Conservation (phyloP, 2,888 invertebrate species). For the Plutella xylostella region DNA sequence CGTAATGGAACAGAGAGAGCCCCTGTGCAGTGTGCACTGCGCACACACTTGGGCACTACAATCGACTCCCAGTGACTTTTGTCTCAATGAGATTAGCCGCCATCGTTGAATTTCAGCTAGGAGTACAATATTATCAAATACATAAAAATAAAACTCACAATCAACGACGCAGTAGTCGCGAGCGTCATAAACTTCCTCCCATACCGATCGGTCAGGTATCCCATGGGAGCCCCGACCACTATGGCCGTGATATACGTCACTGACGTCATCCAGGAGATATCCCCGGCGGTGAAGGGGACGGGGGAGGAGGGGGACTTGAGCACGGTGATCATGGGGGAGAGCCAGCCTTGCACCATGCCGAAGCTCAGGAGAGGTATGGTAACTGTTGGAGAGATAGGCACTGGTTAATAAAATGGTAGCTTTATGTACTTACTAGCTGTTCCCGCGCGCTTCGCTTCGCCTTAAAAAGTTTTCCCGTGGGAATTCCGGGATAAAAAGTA, state of each 20-base stretch:
- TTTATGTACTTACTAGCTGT: no score
- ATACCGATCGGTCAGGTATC: slow-evolving; percentile 49
- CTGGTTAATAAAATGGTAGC: no score
- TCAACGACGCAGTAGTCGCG: slow-evolving; percentile 45
- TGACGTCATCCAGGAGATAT: slow-evolving; percentile 56
- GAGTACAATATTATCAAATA: no score
- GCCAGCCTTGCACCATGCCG: slow-evolving; percentile 61
- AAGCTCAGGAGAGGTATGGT: slow-evolving; percentile 56
- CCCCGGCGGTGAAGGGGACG: slow-evolving; percentile 37
- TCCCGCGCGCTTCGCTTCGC: no score
- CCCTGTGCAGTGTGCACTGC: no score
- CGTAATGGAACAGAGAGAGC: no score
- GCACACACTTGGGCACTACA: no score
- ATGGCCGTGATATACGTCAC: slow-evolving; percentile 62
- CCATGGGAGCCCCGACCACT: slow-evolving; percentile 55
- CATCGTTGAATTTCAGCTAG: no score
- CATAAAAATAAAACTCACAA: slow-evolving; percentile 51
- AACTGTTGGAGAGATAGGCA: slow-evolving; percentile 32
- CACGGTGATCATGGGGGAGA: slow-evolving; percentile 56
- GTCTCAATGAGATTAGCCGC: no score
- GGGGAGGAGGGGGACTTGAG: slow-evolving; percentile 47
- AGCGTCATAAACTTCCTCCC: slow-evolving; percentile 57
- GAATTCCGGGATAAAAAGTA: no score
- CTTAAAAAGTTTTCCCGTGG: no score
- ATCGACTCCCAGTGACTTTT: no score